Evolutionary conservation across 92 coral and sea anemone genomes (phyloP), one percentile per base, ranked within the genome.

Genomic region (Epizoanthus stellaris): DNA sequence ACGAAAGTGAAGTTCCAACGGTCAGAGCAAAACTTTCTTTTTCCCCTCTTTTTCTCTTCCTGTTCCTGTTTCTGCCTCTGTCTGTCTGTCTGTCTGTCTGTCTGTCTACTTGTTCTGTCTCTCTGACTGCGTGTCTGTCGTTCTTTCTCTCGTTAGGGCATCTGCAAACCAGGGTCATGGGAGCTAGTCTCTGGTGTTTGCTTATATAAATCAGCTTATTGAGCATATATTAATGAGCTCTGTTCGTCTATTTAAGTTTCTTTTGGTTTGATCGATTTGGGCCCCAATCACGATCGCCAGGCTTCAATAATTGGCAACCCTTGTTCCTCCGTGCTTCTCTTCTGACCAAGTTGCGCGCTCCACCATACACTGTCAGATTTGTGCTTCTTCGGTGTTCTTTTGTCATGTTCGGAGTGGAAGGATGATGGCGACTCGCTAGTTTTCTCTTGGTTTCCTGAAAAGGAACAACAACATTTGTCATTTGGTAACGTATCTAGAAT

Each of bases 311-410:
- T 58, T 64, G 71, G 17, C 83, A 79, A 12, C 72, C 83, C 14
- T 64, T 79, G 19, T 21, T 45, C 12, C 49, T 67, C 15, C 53
- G 4, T 9, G 12, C 60, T 19, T 38, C 34, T 45, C 47, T 43
- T 45, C 30, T 68, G 9, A 34, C 49, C 49, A 52, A 54, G 20
- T 64, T 64, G 72, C 73, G 64, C 39, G 21, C 60, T 6, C 83
- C 83, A 40, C 83, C 83, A 10, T 79, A 79, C 14, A 79, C 52
- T 9, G 83, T 79, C 73, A 62, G 19, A 52, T 79, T 79, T 62
- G 83, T 57, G 42, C 47, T 47, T 43, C 47, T 19, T 14, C 42
- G 30, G 25, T 79, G 43, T 19, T 64, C 59, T 16, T 20, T 79
- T 40, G 83, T 79, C 83, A 79, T 79, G 16, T 12, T 47, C 39